phyloP scores from a whole-genome alignment of 1,140 invertebrate genomes.

The Eupeodes corollae region DNA sequence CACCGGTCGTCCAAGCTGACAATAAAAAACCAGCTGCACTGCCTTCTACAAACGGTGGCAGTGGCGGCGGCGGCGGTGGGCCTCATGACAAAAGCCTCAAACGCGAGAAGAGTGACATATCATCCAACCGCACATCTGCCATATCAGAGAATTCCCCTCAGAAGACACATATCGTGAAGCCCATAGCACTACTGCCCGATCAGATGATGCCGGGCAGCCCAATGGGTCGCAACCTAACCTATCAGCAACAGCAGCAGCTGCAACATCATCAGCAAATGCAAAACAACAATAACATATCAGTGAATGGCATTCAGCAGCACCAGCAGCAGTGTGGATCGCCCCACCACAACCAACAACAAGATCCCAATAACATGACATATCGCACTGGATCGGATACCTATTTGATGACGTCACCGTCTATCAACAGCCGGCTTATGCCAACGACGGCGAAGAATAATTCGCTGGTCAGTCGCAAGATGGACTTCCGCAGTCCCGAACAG shows the following conservation, averaged over 20 bases:
- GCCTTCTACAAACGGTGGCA: background rate
- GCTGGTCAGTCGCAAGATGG: slow-evolving; percentile 15
- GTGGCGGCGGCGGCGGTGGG: background rate
- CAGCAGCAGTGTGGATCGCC: background rate
- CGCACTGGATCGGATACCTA: slow-evolving; percentile 17
- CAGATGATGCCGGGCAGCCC: background rate
- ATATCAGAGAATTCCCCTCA: slow-evolving; percentile 22
- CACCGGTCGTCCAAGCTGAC: slow-evolving; percentile 29
- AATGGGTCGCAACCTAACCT: background rate
- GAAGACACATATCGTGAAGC: slow-evolving; percentile 30
- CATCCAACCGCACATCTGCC: slow-evolving; percentile 6
- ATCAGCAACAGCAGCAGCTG: background rate
- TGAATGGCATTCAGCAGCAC: slow-evolving; percentile 21
- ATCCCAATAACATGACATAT: no score
- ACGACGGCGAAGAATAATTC: slow-evolving; percentile 30
- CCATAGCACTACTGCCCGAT: slow-evolving; percentile 7
- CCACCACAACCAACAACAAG: no score
- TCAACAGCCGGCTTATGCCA: slow-evolving; percentile 15
- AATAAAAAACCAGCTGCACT: slow-evolving; percentile 1
- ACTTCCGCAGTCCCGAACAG: slow-evolving; percentile 3
- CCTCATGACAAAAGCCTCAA: slow-evolving; percentile 9
- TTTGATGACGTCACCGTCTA: slow-evolving; percentile 5
- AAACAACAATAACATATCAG: slow-evolving; percentile 24
- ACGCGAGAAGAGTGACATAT: slow-evolving; percentile 33
- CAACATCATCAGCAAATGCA: slow-evolving; percentile 7